Base-by-base conservation (phyloP, 2,113 vertebrate genomes). In the Thalassoma bifasciatum region DNA sequence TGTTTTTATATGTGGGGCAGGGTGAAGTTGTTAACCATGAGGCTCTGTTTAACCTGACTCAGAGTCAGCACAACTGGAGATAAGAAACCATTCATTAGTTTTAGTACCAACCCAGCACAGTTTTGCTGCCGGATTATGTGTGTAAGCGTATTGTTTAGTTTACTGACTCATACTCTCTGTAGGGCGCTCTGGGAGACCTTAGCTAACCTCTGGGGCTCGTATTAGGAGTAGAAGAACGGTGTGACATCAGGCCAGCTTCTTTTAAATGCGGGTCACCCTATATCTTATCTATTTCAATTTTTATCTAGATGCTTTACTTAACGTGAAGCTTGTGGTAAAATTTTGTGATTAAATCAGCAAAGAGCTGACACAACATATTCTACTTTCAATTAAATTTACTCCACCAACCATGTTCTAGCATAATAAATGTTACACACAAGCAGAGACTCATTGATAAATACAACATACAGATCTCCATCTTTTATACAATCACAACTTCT, bases 101-200 rank as follows among this genome's bases (percentile, higher is more conserved):
- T 6, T 24, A 10, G 23, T 10, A 2, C 24, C 1, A 5, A 9
- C 23, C 46, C n/a, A 17, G 1, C 37, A 12, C 24, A 22, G 12
- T 47, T 59, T 16, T n/a, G 21, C 9, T 17, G 10, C 17, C 46
- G 24, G 14, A 50, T n/a, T 34, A 57, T 53, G 56, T 6, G 37
- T 47, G 22, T 26, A n/a, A 52, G 30, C 6, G 36, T 24, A 2
- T 21, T 10, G 24, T 46, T 62, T 49, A 19, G 19, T 59, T 34
- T 73, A 42, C 64, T 80, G 64, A 50, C n/a, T 80, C 58, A 52
- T 58, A 14, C n/a, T 13, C 36, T 60, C 63, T 50, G 46, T 21
- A 44, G 24, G 44, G 9, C n/a, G 37, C 58, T 38, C 21, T 36
- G 42, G 14, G 3, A 34, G 30, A 6, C 40, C 51, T 16, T 4